These are phyloP conservation scores for Pararge aegeria DNA, from an alignment of 1,140 invertebrate species.

Conservation along the genomic window DNA sequence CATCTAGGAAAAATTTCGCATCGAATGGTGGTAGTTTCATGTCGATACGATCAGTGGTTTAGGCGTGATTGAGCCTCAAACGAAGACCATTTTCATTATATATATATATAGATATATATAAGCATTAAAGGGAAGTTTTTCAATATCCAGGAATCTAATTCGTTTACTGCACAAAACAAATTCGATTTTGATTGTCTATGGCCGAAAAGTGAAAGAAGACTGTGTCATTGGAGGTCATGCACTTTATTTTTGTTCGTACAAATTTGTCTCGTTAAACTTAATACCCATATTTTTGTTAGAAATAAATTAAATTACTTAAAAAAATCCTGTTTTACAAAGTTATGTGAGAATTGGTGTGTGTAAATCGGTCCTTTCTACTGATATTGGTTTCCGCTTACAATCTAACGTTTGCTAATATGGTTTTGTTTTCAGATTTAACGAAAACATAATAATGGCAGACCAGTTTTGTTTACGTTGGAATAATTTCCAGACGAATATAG, in stretches of 20 bases:
- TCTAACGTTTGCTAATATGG: constrained; percentile 36
- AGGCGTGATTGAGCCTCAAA: too few relatives aligned
- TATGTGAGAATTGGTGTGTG: constrained; percentile 27
- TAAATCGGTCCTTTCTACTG: neutral
- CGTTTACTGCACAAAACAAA: constrained; percentile 15
- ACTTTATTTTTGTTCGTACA: constrained; percentile 72
- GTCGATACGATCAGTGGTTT: too few relatives aligned
- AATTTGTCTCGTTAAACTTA: constrained; percentile 29
- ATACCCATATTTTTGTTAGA: constrained; percentile 43
- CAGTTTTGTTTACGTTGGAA: constrained; percentile 80
- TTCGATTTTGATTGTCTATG: constrained; percentile 45
- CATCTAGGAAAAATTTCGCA: too few relatives aligned
- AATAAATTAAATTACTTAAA: constrained; percentile 25
- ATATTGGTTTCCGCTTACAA: neutral
- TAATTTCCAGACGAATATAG: constrained; percentile 77
- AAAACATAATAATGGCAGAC: constrained; percentile 74
- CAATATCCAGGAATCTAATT: neutral
- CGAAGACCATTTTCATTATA: too few relatives aligned
- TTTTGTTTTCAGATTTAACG: constrained; percentile 58
- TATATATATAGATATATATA: too few relatives aligned
- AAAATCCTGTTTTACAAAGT: constrained; percentile 33
- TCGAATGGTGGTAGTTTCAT: too few relatives aligned
- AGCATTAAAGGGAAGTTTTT: too few relatives aligned
- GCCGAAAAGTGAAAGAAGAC: constrained; percentile 70
- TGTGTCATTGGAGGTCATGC: constrained; percentile 75